These are phyloP conservation scores for Melanaphis sacchari DNA, from an alignment of 1,140 invertebrate species.

Conservation along the genomic window DNA sequence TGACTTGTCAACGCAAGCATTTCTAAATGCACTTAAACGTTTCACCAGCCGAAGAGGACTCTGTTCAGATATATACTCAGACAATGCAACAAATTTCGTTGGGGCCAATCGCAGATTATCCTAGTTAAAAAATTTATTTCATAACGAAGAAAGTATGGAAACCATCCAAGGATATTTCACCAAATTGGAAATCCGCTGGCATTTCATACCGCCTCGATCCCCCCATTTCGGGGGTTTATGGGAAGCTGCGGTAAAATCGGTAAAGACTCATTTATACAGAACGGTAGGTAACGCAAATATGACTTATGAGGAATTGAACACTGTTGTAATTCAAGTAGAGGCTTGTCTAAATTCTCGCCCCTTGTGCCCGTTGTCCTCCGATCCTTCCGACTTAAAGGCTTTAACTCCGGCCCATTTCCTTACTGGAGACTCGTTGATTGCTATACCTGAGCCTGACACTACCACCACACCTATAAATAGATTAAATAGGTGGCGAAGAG, in stretches of 20 bases:
- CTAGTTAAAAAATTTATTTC: neutral
- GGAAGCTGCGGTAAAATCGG: slow-evolving; percentile 62
- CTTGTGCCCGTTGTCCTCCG: neutral
- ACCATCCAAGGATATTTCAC: neutral
- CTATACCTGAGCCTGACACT: no score
- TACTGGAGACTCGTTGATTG: no score
- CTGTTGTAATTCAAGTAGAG: slow-evolving; percentile 62
- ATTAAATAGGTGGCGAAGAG: no score
- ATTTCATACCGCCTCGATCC: slow-evolving; percentile 61
- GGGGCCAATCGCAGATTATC: no score
- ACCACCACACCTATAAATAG: no score
- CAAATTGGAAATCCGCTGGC: slow-evolving; percentile 53
- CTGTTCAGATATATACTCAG: slow-evolving; percentile 61
- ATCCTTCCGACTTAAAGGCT: neutral
- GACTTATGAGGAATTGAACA: slow-evolving; percentile 62
- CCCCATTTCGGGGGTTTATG: slow-evolving; percentile 63
- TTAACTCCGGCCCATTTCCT: neutral
- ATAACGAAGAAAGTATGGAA: neutral
- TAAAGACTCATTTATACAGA: slow-evolving; percentile 35
- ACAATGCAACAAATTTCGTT: slow-evolving; percentile 61
- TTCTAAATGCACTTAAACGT: slow-evolving; percentile 62
- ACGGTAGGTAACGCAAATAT: slow-evolving; percentile 60
- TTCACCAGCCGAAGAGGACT: slow-evolving; percentile 63
- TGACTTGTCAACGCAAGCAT: slow-evolving; percentile 60
- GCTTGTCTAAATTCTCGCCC: slow-evolving; percentile 63